phyloP scores from a whole-genome alignment of 2,797 vertebrate species.

The Bufotes viridis region DNA sequence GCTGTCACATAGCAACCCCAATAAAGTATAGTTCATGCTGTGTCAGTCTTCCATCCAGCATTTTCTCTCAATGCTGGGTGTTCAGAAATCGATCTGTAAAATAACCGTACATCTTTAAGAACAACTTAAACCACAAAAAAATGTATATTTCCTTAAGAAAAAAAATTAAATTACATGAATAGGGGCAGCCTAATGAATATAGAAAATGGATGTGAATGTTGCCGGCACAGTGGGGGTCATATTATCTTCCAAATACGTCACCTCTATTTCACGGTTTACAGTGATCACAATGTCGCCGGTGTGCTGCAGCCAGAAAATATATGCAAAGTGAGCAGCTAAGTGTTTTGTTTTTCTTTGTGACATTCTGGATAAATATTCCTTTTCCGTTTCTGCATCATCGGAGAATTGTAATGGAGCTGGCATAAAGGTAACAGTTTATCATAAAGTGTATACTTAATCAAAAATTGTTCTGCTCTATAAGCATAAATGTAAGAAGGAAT shows the following conservation, averaged over 20 bases:
- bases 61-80: background rate
- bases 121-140: background rate
- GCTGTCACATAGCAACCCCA: constrained; percentile 8
- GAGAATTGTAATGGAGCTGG: constrained; percentile 11
- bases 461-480: background rate
- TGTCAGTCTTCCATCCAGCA: constrained; percentile 1
- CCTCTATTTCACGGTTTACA: background rate
- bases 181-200: background rate
- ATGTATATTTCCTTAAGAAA: background rate
- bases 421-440: constrained; percentile 12
- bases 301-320: background rate
- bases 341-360: constrained; percentile 14
- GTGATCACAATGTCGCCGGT: constrained; percentile 27
- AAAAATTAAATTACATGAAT: background rate
- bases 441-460: constrained; percentile 2
- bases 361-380: constrained; percentile 29
- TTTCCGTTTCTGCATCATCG: background rate
- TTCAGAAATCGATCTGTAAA: background rate
- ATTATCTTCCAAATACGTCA: background rate
- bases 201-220: background rate
- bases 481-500: background rate
- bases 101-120: background rate
- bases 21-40: constrained; percentile 6
- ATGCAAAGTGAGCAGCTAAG: constrained; percentile 20
- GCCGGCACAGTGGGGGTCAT: background rate